Evolutionary conservation across 1,140 invertebrate genomes (phyloP).

Genomic region (Musca domestica): DNA sequence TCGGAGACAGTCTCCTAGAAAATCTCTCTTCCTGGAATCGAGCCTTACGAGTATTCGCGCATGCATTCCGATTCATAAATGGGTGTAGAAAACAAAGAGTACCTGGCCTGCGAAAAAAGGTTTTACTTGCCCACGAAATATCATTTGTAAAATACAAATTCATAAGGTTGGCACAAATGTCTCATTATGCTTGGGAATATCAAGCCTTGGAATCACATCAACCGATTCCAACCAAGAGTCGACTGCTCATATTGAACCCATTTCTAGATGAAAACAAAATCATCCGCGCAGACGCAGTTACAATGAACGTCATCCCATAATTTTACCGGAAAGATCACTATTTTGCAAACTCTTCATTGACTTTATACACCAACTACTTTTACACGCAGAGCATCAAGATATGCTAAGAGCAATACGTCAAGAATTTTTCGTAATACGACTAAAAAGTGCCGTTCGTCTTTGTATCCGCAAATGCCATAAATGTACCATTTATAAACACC

Average conservation of each 20-base stretch:
- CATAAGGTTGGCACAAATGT: not conserved
- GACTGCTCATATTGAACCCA: not conserved
- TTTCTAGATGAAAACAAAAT: conserved; percentile 1
- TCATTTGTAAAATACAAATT: too few relatives aligned
- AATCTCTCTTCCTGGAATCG: not conserved
- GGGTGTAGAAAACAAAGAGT: not conserved
- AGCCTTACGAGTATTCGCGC: too few relatives aligned
- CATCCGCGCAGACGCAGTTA: not conserved
- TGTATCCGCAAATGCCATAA: not conserved
- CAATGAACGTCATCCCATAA: not conserved
- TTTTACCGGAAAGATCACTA: not conserved
- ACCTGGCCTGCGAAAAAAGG: too few relatives aligned
- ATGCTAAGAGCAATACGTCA: conserved; percentile 8
- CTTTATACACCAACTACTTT: not conserved
- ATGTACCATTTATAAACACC: not conserved
- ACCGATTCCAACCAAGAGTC: not conserved
- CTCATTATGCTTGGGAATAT: not conserved
- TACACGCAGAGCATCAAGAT: not conserved
- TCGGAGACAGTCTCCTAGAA: not conserved
- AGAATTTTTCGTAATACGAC: not conserved
- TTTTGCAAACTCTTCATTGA: not conserved
- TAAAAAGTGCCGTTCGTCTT: not conserved
- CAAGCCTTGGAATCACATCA: not conserved
- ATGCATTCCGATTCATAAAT: not conserved
- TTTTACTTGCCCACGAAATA: too few relatives aligned